A percentile compares a stretch with the other conserved stretches of the same genome.
Conservation (phyloP, 2,888 invertebrate genomes). For the Oxyscelio sp. region DNA sequence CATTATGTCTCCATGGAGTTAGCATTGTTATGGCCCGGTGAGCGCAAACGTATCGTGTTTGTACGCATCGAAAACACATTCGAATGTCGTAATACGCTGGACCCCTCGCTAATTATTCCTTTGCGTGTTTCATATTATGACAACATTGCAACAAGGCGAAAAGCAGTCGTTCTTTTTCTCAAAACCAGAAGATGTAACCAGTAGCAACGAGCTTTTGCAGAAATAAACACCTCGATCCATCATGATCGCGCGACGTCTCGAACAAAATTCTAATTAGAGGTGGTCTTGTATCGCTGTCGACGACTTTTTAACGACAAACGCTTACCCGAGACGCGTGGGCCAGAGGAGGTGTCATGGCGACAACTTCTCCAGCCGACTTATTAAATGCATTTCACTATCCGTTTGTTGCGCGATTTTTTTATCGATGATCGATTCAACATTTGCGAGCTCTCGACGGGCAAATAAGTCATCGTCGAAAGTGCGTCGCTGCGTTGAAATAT, state of each 20-base stretch:
- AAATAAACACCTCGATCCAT: constrained; percentile 77
- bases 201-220: constrained; percentile 56
- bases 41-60: constrained; percentile 21
- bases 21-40: constrained; percentile 23
- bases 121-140: constrained; percentile 31
- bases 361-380: constrained; percentile 18
- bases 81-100: constrained; percentile 8
- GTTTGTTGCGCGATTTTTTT: constrained; percentile 14
- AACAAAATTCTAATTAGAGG: constrained; percentile 82
- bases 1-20: constrained; percentile 44
- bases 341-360: constrained; percentile 12
- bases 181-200: constrained; percentile 22
- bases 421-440: constrained; percentile 41
- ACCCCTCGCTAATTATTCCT: constrained; percentile 28
- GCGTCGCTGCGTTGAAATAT: too few relatives aligned
- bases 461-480: constrained; percentile 42
- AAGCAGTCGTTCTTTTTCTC: constrained; percentile 12
- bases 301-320: constrained; percentile 22
- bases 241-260: constrained; percentile 79
- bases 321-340: constrained; percentile 26
- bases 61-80: constrained; percentile 19
- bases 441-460: constrained; percentile 17
- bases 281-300: constrained; percentile 53
- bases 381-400: constrained; percentile 13
- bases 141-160: constrained; percentile 5